Conservation (phyloP, 2,888 invertebrate species). For the Calliopum simillimum region DNA sequence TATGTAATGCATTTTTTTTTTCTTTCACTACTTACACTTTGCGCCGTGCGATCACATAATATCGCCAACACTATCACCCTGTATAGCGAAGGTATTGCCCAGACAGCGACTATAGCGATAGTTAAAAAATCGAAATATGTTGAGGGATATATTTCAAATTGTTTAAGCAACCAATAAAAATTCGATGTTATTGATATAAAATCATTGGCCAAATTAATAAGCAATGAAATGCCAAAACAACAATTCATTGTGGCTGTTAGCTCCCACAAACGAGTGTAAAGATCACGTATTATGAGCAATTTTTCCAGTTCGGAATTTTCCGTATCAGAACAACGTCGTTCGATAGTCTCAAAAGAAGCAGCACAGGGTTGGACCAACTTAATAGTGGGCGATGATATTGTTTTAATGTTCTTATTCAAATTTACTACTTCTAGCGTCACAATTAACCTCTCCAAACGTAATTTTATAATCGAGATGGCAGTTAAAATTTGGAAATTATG, state of each 20-base stretch:
- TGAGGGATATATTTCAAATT: constrained; percentile 53
- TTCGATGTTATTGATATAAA: constrained; percentile 63
- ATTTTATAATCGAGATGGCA: constrained; percentile 53
- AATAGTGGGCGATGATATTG: not conserved
- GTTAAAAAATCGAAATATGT: constrained; percentile 50
- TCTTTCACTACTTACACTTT: constrained; percentile 64
- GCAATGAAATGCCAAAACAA: constrained; percentile 61
- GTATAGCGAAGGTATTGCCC: constrained; percentile 60
- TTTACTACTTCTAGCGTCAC: constrained; percentile 50
- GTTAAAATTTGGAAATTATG: constrained; percentile 62
- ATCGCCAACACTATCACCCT: constrained; percentile 59
- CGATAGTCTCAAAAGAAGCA: constrained; percentile 1
- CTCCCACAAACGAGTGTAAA: constrained; percentile 62
- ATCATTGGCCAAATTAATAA: constrained; percentile 63
- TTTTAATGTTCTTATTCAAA: constrained; percentile 26
- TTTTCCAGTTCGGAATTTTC: constrained; percentile 49
- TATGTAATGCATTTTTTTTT: too few relatives aligned
- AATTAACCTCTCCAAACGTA: constrained; percentile 56
- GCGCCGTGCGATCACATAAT: constrained; percentile 59
- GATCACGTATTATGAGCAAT: constrained; percentile 54
- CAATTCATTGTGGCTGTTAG: constrained; percentile 56
- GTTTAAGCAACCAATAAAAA: constrained; percentile 64
- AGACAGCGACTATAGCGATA: constrained; percentile 54
- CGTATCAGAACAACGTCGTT: constrained; percentile 29
- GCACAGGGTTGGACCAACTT: constrained; percentile 11